Evolutionary conservation across 2,888 invertebrate species (phyloP).

Genomic region (Apotomis betuletana): DNA sequence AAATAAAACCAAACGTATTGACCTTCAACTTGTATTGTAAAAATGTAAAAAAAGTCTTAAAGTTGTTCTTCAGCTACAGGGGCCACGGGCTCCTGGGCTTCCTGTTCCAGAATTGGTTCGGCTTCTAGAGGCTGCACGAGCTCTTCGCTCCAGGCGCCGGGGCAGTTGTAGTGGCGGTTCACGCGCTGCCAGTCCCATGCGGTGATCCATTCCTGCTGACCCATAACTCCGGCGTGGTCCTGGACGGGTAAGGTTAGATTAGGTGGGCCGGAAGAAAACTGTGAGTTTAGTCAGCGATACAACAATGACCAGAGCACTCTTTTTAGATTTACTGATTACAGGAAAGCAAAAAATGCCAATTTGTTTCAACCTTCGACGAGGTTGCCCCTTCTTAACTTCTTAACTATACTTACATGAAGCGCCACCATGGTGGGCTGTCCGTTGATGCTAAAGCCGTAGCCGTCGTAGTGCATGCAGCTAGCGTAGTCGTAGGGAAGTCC

Average conservation of each 20-base stretch:
- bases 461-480: slow-evolving; percentile 87
- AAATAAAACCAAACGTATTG: too few species aligned
- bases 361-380: too few species aligned
- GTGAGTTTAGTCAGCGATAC: too few species aligned
- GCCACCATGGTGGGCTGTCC: slow-evolving; percentile 85
- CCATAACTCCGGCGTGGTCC: slow-evolving; percentile 60
- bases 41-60: neutral
- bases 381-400: too few species aligned
- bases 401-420: slow-evolving; percentile 46
- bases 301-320: too few species aligned
- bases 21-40: neutral
- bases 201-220: slow-evolving; percentile 57
- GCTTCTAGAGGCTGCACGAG: neutral
- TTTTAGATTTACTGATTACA: too few species aligned
- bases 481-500: slow-evolving; percentile 85
- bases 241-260: slow-evolving; percentile 40
- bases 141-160: slow-evolving; percentile 49
- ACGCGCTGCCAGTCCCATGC: slow-evolving; percentile 58
- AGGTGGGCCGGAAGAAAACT: too few species aligned
- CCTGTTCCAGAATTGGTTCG: neutral
- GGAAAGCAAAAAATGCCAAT: too few species aligned
- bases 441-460: slow-evolving; percentile 84
- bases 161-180: slow-evolving; percentile 60
- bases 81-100: neutral
- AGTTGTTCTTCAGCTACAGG: neutral